phyloP scores from a whole-genome alignment of 2,888 invertebrate species.

The Lepidochrysops patricia region DNA sequence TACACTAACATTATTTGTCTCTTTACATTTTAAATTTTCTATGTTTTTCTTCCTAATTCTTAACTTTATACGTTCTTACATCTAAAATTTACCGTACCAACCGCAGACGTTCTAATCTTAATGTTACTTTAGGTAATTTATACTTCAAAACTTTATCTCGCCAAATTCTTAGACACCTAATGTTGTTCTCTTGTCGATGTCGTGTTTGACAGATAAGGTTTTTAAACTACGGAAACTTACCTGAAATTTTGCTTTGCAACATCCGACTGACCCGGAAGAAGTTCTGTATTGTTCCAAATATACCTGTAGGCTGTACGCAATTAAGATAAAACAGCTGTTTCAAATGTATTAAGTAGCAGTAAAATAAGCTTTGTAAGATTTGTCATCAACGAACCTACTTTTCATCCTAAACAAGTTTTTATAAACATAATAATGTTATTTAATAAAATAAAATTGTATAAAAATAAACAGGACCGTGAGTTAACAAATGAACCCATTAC shows the following conservation, averaged over 20 bases:
- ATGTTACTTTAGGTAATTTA: background rate
- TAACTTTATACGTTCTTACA: background rate
- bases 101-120: background rate
- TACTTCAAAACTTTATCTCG: background rate
- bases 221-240: background rate
- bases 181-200: constrained; percentile 9
- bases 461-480: background rate
- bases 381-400: background rate
- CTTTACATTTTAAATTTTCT: too few relatives aligned
- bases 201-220: background rate
- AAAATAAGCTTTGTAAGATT: background rate
- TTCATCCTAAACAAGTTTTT: too few relatives aligned
- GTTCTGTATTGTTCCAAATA: too few relatives aligned
- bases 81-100: background rate
- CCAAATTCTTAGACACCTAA: background rate
- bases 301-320: too few relatives aligned
- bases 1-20: too few relatives aligned
- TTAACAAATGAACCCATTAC: constrained; percentile 10
- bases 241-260: background rate
- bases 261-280: background rate
- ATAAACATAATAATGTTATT: background rate
- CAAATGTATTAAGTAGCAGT: too few relatives aligned
- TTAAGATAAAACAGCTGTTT: too few relatives aligned
- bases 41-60: too few relatives aligned
- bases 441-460: background rate